Percentiles rank a stretch among this genome's conserved stretches.
Evolutionary conservation across 2,797 vertebrate species (phyloP).

Genomic region (Uromys caudimaculatus): DNA sequence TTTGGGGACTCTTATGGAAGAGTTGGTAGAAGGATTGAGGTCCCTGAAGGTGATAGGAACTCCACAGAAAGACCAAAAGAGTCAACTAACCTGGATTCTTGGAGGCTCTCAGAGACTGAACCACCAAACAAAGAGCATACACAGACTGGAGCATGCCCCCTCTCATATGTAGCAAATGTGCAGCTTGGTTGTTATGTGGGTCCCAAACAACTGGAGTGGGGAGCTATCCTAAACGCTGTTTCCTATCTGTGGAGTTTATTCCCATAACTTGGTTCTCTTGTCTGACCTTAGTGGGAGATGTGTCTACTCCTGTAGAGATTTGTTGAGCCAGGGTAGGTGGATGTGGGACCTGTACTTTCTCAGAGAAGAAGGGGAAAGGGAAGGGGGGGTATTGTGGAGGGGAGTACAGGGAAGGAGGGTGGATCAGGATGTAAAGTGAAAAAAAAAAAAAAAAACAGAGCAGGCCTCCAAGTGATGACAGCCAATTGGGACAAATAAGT

Average conservation of each 20-base stretch:
- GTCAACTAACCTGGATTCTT: neutral
- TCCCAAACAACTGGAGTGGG: neutral
- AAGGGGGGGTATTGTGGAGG: no score
- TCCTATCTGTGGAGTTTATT: neutral
- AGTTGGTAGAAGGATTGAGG: neutral
- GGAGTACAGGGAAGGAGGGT: neutral
- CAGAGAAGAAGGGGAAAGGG: neutral
- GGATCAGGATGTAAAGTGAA: neutral
- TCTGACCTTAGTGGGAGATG: neutral
- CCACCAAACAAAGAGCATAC: neutral
- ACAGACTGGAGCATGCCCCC: fast-evolving
- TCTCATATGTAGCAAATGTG: neutral
- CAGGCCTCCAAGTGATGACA: neutral
- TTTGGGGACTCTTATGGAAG: neutral
- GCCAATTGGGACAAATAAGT: neutral
- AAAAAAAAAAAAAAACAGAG: neutral
- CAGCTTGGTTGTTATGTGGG: neutral
- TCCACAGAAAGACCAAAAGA: neutral
- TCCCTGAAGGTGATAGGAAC: neutral
- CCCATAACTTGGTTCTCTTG: neutral
- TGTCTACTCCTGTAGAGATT: neutral
- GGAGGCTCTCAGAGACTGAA: neutral
- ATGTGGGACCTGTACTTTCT: neutral
- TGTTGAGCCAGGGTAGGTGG: neutral
- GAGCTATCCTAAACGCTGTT: neutral